These are phyloP conservation scores for Lysandra coridon DNA, from an alignment of 2,888 invertebrate genomes.

Conservation along the genomic window DNA sequence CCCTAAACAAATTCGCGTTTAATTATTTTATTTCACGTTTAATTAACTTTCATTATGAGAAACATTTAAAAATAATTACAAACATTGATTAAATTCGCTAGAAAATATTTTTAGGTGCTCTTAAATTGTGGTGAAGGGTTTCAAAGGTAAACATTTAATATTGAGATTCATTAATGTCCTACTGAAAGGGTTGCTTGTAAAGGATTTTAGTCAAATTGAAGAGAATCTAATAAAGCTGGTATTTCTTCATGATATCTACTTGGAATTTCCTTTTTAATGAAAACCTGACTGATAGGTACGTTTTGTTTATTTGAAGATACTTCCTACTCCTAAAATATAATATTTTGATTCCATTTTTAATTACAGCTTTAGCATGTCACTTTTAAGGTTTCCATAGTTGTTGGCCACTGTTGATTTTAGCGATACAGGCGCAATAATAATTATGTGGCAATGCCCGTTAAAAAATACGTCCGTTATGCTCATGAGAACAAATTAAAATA, in stretches of 20 bases:
- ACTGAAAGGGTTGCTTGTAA: not conserved
- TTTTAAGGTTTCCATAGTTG: no score
- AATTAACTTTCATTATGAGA: conserved; percentile 20
- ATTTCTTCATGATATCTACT: not conserved
- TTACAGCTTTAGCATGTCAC: no score
- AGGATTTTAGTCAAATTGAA: conserved; percentile 14
- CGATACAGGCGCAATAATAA: no score
- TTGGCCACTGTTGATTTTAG: no score
- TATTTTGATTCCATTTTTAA: no score
- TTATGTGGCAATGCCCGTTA: no score
- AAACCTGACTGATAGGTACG: not conserved
- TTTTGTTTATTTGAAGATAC: not conserved
- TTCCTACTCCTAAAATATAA: no score
- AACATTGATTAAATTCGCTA: conserved; percentile 19
- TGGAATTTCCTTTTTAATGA: not conserved
- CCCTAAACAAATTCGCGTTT: not conserved
- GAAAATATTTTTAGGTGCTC: not conserved
- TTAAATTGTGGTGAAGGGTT: conserved; percentile 19
- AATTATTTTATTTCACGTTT: conserved; percentile 16
- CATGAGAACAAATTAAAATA: no score
- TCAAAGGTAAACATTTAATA: conserved; percentile 27
- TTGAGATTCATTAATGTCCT: conserved; percentile 18
- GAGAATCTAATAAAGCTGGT: conserved; percentile 8
- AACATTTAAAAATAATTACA: conserved; percentile 9
- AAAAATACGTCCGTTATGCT: no score